These are phyloP conservation scores for Erythrolamprus reginae DNA, from an alignment of 2,113 vertebrate species.

Conservation along the genomic window DNA sequence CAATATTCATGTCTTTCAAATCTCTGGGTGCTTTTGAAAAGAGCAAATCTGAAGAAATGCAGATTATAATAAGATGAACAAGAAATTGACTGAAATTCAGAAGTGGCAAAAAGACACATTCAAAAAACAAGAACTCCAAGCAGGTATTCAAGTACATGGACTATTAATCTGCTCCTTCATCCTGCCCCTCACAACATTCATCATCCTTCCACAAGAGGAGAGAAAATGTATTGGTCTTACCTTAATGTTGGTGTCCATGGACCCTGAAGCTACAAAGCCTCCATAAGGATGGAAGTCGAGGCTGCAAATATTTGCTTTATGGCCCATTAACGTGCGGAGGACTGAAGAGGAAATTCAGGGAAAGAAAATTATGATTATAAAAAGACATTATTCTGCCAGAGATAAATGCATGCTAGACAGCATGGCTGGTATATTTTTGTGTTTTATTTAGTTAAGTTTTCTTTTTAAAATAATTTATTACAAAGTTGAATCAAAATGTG, in stretches of 20 bases:
- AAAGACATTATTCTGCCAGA: constrained; percentile 1
- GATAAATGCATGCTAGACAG: background rate
- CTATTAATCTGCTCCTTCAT: background rate
- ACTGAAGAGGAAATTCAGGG: constrained; percentile 63
- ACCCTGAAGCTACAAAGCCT: constrained; percentile 88
- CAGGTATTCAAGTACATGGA: background rate
- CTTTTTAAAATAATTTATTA: background rate
- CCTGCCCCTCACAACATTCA: background rate
- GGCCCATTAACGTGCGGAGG: constrained; percentile 84
- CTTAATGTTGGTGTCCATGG: constrained; percentile 94
- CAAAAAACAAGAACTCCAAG: background rate
- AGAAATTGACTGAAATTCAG: background rate
- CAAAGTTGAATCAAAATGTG: background rate
- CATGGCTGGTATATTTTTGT: background rate
- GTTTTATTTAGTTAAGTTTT: background rate
- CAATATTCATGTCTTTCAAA: background rate
- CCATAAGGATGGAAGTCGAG: constrained; percentile 91
- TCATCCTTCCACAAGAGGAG: background rate
- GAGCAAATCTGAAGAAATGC: background rate
- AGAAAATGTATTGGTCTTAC: constrained; percentile 54
- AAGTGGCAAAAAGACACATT: fast-evolving
- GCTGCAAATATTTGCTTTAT: constrained; percentile 91
- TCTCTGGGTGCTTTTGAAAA: background rate
- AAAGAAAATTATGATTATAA: background rate
- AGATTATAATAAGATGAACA: background rate